These are phyloP conservation scores for Parasteatoda lunata DNA, from an alignment of 2,888 invertebrate genomes.

Conservation along the genomic window DNA sequence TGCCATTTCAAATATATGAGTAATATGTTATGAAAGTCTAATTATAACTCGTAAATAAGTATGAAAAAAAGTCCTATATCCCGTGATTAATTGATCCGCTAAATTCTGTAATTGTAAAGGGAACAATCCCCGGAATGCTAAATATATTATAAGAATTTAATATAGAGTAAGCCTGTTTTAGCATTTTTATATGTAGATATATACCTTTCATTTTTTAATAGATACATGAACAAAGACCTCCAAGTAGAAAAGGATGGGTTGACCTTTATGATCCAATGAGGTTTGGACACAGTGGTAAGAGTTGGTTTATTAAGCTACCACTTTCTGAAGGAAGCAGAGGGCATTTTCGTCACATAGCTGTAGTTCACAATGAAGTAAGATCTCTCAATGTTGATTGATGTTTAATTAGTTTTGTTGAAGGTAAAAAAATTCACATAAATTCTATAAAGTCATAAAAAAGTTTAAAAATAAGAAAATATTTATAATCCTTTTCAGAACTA, in stretches of 20 bases:
- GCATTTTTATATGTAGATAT: too few relatives aligned
- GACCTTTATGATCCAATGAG: conserved; percentile 68
- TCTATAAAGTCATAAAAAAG: not conserved
- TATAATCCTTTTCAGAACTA: not conserved
- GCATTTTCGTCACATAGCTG: conserved; percentile 74
- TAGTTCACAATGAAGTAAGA: conserved; percentile 72
- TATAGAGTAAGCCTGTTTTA: too few relatives aligned
- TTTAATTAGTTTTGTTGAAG: too few relatives aligned
- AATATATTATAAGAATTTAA: too few relatives aligned
- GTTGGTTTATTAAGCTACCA: conserved; percentile 64
- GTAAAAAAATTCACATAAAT: too few relatives aligned
- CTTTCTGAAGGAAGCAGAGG: conserved; percentile 72
- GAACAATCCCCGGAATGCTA: too few relatives aligned
- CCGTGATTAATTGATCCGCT: too few relatives aligned
- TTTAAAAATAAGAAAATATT: not conserved
- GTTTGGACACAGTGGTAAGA: conserved; percentile 47
- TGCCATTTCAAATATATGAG: too few relatives aligned
- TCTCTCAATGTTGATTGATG: not conserved
- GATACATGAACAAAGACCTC: conserved; percentile 64
- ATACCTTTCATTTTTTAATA: not conserved
- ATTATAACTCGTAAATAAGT: too few relatives aligned
- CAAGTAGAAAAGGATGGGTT: conserved; percentile 69
- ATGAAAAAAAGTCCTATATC: too few relatives aligned
- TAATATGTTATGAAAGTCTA: too few relatives aligned
- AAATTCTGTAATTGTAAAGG: too few relatives aligned